phyloP scores from a whole-genome alignment of 2,113 vertebrate genomes.

The Acinonyx jubatus region DNA sequence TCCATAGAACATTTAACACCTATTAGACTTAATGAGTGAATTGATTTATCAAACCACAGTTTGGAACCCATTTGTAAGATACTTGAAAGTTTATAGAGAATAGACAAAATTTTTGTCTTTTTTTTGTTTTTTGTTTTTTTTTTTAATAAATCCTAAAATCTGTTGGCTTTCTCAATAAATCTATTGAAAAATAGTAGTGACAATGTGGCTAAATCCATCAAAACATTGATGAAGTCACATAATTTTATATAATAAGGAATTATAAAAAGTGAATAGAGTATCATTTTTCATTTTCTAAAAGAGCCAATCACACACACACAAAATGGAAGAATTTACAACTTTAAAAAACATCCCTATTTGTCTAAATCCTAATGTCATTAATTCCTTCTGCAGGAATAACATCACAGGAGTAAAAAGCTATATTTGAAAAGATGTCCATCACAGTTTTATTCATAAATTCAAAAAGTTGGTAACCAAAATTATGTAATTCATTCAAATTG shows the following conservation, averaged over 20 bases:
- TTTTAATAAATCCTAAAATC: background rate
- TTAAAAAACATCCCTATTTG: background rate
- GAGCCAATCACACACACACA: background rate
- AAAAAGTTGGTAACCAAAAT: background rate
- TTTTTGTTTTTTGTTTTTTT: background rate
- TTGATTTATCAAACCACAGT: background rate
- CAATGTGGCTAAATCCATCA: background rate
- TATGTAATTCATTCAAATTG: background rate
- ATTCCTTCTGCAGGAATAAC: background rate
- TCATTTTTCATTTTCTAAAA: background rate
- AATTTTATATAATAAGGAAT: background rate
- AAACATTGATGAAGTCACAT: background rate
- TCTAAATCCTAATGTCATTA: background rate
- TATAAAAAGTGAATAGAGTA: background rate
- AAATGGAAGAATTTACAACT: background rate
- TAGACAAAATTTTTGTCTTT: background rate
- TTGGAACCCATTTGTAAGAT: background rate
- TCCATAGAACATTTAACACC: background rate
- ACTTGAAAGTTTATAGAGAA: background rate
- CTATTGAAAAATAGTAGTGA: background rate
- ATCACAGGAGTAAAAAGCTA: background rate
- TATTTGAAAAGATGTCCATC: background rate
- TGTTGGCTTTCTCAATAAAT: background rate
- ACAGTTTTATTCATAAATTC: background rate
- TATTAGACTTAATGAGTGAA: background rate